phyloP scores from a whole-genome alignment of 2,113 vertebrate genomes.

The Galbula dea region DNA sequence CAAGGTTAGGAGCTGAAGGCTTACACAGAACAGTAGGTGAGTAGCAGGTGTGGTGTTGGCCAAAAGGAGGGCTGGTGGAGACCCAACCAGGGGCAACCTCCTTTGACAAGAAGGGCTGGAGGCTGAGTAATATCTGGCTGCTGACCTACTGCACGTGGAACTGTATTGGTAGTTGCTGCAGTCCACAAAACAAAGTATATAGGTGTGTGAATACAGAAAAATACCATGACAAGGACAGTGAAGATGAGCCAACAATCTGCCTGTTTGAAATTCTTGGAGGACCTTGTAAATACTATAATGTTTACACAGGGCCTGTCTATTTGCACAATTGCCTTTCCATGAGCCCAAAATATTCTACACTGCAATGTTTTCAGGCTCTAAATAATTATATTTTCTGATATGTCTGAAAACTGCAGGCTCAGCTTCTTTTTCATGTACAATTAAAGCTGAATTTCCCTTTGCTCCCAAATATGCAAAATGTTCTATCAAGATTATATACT shows the following conservation, averaged over 20 bases:
- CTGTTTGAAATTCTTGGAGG: not conserved
- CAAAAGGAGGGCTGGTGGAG: not conserved
- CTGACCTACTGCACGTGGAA: not conserved
- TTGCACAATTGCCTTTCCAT: constrained; percentile 28
- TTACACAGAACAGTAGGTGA: not conserved
- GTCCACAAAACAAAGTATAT: not conserved
- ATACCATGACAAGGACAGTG: not conserved
- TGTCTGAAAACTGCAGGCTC: not conserved
- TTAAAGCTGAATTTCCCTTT: not conserved
- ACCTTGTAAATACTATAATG: constrained; percentile 3
- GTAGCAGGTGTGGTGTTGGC: not conserved
- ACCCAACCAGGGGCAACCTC: rapidly evolving
- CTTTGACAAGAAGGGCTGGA: not conserved
- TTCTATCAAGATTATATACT: no score
- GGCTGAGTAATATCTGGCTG: not conserved
- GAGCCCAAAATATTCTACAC: not conserved
- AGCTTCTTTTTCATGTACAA: not conserved
- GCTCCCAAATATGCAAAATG: not conserved
- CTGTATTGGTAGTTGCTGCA: not conserved
- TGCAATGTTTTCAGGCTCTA: constrained; percentile 3
- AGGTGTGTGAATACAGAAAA: not conserved
- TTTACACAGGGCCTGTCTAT: constrained; percentile 25
- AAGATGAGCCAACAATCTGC: not conserved
- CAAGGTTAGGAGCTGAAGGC: not conserved
- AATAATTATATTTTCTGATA: not conserved